phyloP scores from a whole-genome alignment of 2,113 vertebrate genomes.

The Elanus axillaris region DNA sequence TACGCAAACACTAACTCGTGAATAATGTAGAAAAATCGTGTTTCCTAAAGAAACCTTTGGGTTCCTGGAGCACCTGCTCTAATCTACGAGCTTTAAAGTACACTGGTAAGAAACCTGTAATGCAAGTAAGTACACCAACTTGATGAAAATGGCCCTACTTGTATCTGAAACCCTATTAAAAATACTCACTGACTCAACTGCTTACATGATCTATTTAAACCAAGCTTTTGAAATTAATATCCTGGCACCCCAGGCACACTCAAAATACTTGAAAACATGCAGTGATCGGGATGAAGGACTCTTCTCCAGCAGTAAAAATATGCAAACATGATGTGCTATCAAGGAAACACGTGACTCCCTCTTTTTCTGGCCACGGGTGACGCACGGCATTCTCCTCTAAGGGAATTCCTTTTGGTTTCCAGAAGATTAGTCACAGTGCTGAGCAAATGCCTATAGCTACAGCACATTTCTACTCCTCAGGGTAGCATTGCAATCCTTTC shows the following conservation, averaged over 20 bases:
- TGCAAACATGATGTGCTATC: constrained; percentile 15
- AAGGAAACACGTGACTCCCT: background rate
- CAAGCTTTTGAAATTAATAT: background rate
- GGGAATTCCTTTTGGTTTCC: constrained; percentile 45
- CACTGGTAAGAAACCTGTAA: background rate
- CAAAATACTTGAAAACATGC: background rate
- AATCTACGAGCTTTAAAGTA: background rate
- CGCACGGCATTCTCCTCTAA: background rate
- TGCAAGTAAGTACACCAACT: background rate
- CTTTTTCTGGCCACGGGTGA: background rate
- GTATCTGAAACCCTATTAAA: background rate
- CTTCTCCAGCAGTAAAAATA: background rate
- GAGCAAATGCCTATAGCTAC: background rate
- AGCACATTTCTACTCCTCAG: background rate
- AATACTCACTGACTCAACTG: background rate
- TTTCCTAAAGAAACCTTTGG: background rate
- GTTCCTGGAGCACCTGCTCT: background rate
- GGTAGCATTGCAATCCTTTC: background rate
- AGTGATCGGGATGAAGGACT: background rate
- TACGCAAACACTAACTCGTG: background rate
- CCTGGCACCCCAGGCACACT: background rate
- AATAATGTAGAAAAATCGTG: accelerated
- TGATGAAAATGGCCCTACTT: background rate
- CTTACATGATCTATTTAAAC: background rate
- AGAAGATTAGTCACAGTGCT: constrained; percentile 27